Base-by-base conservation (phyloP, 2,797 vertebrate genomes). In the Leptoclinus maculatus region DNA sequence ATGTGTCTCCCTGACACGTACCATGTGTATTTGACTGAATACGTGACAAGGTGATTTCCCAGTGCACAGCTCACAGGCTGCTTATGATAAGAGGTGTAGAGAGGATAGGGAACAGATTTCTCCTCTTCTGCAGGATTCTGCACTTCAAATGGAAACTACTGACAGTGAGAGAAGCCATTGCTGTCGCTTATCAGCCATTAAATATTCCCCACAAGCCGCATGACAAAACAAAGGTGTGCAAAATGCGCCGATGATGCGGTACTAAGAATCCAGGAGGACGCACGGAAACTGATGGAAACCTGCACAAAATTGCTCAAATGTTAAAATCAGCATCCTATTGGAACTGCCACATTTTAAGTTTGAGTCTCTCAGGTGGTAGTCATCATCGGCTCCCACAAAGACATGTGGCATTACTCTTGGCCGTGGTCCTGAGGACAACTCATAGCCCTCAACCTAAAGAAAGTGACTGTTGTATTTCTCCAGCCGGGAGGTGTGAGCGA, bases 1-100 rank as follows among this genome's bases (percentile, higher is more conserved):
- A 73, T 84, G 16, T 57, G 36, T 68, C 74, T 74, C 63, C 38
- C 49, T 74, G 68, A 83, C 64, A 14, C 36, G 16, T 4, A n/a
- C 56, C 47, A 23, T 58, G 53, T 64, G 70, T 66, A 32, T 71
- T 72, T 65, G 51, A 70, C 62, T 59, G 51, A 66, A 65, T 54
- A 74, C 43, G 71, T 76, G 84, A 72, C 66, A 12, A 27, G 53
- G 71, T 79, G 80, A 73, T 83, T 85, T 84, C 72, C 63, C 69
- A 69, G 77, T 38, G 38, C 59, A 32, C 32, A 78, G 76, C 84
- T 90, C 79, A 60, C 43, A 4, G 71, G 57, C 79, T 80, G 85
- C 85, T 80, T 68, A 19, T 66, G 86, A 90, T 90, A 87, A 88
- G 89, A 92, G 86, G 90, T 88, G 89, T 84, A 25, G 78, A 91